These are phyloP conservation scores for Crotalus horridus DNA, from an alignment of 2,113 vertebrate genomes.

Conservation along the genomic window DNA sequence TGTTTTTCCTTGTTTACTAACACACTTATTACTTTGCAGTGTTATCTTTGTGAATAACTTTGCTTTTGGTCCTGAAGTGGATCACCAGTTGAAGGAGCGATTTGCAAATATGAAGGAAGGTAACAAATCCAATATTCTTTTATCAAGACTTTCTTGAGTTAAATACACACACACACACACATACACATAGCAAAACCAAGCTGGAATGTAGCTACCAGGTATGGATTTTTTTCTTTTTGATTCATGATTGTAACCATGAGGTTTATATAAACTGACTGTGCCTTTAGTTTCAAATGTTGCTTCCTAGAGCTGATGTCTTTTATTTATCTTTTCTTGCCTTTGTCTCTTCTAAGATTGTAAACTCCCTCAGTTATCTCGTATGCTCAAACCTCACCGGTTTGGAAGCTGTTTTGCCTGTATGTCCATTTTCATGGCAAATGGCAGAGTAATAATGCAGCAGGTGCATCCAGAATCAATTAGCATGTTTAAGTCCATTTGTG, in stretches of 20 bases:
- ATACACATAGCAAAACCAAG: not conserved
- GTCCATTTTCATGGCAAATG: too few relatives aligned
- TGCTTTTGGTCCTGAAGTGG: slow-evolving; percentile 99
- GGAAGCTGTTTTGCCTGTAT: too few relatives aligned
- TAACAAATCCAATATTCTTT: slow-evolving; percentile 44
- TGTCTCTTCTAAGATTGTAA: not conserved
- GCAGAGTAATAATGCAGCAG: too few relatives aligned
- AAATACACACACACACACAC: not conserved
- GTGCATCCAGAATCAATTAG: too few relatives aligned
- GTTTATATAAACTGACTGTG: not conserved
- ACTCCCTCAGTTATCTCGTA: not conserved
- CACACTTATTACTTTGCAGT: slow-evolving; percentile 74
- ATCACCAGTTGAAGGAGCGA: slow-evolving; percentile 99
- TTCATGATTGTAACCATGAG: not conserved
- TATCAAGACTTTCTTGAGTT: not conserved
- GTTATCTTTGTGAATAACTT: slow-evolving; percentile 99
- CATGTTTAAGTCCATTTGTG: too few relatives aligned
- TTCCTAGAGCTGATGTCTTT: not conserved
- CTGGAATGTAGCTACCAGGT: not conserved
- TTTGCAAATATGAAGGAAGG: slow-evolving; percentile 99
- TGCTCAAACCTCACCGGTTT: too few relatives aligned
- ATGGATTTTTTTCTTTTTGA: not conserved
- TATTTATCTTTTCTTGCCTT: not conserved
- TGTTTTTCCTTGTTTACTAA: not conserved
- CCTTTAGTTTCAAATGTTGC: not conserved